A percentile compares a stretch with the other conserved stretches of the same genome.
These are phyloP conservation scores for Gracilinanus agilis DNA, from an alignment of 2,113 vertebrate species.

Conservation along the genomic window DNA sequence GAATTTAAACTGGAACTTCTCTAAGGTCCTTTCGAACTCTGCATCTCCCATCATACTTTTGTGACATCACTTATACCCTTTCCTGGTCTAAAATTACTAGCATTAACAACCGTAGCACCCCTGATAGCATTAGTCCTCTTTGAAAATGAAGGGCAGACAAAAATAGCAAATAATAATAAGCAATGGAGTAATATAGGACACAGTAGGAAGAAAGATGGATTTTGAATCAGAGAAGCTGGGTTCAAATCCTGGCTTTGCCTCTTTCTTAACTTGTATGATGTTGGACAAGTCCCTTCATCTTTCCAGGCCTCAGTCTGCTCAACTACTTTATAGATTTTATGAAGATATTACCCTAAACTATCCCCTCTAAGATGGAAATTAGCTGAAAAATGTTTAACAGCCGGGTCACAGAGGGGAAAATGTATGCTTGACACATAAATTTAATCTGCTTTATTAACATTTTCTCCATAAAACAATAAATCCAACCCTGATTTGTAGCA, in stretches of 20 bases:
- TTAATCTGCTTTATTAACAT: not conserved
- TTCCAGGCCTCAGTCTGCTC: conserved; percentile 64
- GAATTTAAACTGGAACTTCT: not conserved
- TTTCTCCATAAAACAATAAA: not conserved
- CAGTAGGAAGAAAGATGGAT: not conserved
- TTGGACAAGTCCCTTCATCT: not conserved
- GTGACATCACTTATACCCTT: not conserved
- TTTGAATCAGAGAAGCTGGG: not conserved
- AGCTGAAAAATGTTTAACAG: not conserved
- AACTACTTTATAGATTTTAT: conserved; percentile 28
- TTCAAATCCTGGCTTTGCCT: not conserved
- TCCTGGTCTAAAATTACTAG: not conserved
- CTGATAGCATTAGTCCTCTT: too few species aligned
- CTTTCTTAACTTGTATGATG: not conserved
- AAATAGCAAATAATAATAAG: not conserved
- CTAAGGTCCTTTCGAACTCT: not conserved
- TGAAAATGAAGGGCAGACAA: too few species aligned
- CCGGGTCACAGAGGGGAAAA: not conserved
- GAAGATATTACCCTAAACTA: conserved; percentile 32
- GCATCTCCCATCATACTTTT: not conserved
- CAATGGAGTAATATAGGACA: not conserved
- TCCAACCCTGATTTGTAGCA: not conserved
- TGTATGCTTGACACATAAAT: not conserved
- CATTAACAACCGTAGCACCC: not conserved
- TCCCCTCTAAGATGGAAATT: not conserved